Conservation (phyloP, 2,113 vertebrate species). For the Eudyptes chrysolophus region DNA sequence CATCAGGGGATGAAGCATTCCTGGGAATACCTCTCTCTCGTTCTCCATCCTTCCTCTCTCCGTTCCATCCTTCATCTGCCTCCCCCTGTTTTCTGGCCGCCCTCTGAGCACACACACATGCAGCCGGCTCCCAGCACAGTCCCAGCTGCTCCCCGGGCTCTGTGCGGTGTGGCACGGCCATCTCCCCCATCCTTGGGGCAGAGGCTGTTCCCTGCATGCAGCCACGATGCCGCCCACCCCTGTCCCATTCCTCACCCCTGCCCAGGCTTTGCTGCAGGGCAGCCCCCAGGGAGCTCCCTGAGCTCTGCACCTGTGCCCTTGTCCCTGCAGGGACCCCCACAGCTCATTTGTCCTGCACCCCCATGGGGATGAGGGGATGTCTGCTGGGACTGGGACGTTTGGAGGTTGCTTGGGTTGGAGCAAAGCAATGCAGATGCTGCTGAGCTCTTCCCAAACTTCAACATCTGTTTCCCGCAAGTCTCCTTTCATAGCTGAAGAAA, state of each 20-base stretch:
- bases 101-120: neutral
- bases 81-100: neutral
- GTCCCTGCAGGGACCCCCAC: neutral
- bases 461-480: neutral
- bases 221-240: neutral
- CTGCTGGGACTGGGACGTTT: neutral
- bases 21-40: neutral
- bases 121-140: neutral
- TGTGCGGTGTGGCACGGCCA: neutral
- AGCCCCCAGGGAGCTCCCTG: neutral
- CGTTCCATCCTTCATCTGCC: neutral
- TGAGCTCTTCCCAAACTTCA: neutral
- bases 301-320: neutral
- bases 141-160: neutral
- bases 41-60: neutral
- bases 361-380: neutral
- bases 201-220: neutral
- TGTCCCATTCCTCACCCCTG: fast-evolving
- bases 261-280: neutral
- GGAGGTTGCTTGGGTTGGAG: neutral
- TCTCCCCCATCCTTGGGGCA: neutral
- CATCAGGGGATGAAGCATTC: neutral
- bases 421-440: neutral
- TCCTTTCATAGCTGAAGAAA: neutral
- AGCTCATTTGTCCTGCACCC: neutral